These are phyloP conservation scores for Mus pahari DNA, from an alignment of 2,113 vertebrate genomes.

Conservation along the genomic window DNA sequence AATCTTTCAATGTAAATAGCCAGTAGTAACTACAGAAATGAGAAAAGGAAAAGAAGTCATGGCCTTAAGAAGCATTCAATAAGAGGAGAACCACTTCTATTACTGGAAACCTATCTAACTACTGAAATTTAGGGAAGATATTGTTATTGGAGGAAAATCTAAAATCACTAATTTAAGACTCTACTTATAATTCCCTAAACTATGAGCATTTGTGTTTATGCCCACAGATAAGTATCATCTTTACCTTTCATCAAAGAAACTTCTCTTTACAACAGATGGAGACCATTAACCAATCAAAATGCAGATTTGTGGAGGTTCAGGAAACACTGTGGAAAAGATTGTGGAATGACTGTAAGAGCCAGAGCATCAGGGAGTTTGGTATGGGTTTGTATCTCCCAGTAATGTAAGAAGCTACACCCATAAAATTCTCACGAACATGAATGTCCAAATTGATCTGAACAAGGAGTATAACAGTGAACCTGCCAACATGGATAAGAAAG, in stretches of 20 bases:
- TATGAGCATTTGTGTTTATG: neutral
- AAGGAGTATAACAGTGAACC: neutral
- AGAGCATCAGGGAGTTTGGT: neutral
- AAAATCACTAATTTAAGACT: neutral
- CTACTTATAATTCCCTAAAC: neutral
- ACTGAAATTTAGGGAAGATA: neutral
- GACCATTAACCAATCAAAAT: neutral
- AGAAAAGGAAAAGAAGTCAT: neutral
- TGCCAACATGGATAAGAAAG: neutral
- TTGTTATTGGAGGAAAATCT: neutral
- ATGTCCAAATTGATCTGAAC: neutral
- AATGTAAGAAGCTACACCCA: neutral
- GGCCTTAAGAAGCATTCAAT: neutral
- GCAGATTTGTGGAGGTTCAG: too few species aligned
- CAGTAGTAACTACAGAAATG: neutral
- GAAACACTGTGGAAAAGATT: too few species aligned
- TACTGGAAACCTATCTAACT: neutral
- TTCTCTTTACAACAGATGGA: neutral
- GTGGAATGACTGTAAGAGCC: neutral
- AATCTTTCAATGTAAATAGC: neutral
- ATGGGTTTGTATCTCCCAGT: neutral
- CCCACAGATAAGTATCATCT: neutral
- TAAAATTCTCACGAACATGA: neutral
- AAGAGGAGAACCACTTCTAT: neutral
- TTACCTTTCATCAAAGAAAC: neutral